Conservation (phyloP, 2,888 invertebrate genomes). For the Scaptomyza cyrtandrae region DNA sequence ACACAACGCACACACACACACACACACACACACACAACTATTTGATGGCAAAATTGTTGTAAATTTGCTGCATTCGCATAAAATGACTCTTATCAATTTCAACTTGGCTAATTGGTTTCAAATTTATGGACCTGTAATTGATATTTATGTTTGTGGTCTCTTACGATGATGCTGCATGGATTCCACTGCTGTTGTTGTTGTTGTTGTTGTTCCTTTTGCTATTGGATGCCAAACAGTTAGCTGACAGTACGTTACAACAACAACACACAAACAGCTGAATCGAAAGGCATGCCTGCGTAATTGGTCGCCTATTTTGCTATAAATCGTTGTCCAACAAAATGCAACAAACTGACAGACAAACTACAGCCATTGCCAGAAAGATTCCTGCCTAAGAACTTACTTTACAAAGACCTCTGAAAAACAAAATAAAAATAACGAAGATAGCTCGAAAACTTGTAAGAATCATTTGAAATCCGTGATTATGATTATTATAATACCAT, state of each 20-base stretch:
- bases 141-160: slow-evolving; percentile 80
- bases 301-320: slow-evolving; percentile 75
- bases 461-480: not conserved
- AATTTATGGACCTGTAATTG: slow-evolving; percentile 83
- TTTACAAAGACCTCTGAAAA: not conserved
- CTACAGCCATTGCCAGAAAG: slow-evolving; percentile 2
- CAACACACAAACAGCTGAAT: not conserved
- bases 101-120: slow-evolving; percentile 83
- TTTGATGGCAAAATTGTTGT: slow-evolving; percentile 64
- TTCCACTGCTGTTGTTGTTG: slow-evolving; percentile 17
- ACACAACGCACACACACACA: too few species aligned
- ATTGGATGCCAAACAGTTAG: slow-evolving; percentile 61
- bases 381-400: slow-evolving; percentile 18
- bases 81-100: slow-evolving; percentile 82
- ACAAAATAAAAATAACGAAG: slow-evolving; percentile 10
- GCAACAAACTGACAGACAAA: slow-evolving; percentile 5
- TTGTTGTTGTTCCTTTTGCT: slow-evolving; percentile 13
- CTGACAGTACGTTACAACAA: slow-evolving; percentile 32
- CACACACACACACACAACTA: too few species aligned
- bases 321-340: slow-evolving; percentile 54
- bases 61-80: slow-evolving; percentile 65
- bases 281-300: slow-evolving; percentile 67
- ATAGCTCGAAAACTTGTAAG: slow-evolving; percentile 4
- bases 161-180: slow-evolving; percentile 29
- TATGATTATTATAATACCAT: not conserved